A percentile compares a stretch with the other conserved stretches of the same genome.
Conservation (phyloP, 2,888 invertebrate species). For the Zhuqinia jingwanae region DNA sequence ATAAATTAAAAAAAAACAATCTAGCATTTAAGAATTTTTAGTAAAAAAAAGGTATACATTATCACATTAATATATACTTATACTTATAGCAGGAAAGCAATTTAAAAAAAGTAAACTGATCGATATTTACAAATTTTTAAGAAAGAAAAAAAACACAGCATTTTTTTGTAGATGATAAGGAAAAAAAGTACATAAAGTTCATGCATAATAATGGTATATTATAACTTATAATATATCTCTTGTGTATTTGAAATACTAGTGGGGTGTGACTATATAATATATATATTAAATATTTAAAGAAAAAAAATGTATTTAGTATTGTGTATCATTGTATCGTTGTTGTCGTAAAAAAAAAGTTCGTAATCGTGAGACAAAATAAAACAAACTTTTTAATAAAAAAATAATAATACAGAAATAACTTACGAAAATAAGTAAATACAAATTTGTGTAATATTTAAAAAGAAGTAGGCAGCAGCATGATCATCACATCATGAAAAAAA, state of each 20-base stretch:
- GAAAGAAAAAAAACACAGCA: slow-evolving; percentile 13
- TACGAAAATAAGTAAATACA: no score
- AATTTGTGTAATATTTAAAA: background rate
- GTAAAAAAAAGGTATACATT: slow-evolving; percentile 1
- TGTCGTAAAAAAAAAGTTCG: slow-evolving; percentile 18
- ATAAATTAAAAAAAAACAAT: slow-evolving; percentile 38
- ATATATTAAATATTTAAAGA: no score
- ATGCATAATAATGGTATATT: slow-evolving; percentile 30
- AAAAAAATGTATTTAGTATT: no score
- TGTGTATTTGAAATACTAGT: slow-evolving; percentile 2
- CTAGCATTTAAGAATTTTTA: slow-evolving; percentile 37
- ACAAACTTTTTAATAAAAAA: slow-evolving; percentile 1
- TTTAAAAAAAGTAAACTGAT: slow-evolving; percentile 38
- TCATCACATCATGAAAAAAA: slow-evolving; percentile 27
- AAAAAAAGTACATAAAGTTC: slow-evolving; percentile 26
- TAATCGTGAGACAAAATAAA: slow-evolving; percentile 53
- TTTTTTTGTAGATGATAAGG: slow-evolving; percentile 57
- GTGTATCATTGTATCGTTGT: slow-evolving; percentile 50
- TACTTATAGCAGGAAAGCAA: background rate
- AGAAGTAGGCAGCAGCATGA: slow-evolving; percentile 26
- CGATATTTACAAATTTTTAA: slow-evolving; percentile 66
- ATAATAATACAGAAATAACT: no score
- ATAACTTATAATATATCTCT: no score
- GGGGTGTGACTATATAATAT: slow-evolving; percentile 31
- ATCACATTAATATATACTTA: background rate